Base-by-base conservation (phyloP, 2,888 invertebrate species). In the Drosophila peninsularis region DNA sequence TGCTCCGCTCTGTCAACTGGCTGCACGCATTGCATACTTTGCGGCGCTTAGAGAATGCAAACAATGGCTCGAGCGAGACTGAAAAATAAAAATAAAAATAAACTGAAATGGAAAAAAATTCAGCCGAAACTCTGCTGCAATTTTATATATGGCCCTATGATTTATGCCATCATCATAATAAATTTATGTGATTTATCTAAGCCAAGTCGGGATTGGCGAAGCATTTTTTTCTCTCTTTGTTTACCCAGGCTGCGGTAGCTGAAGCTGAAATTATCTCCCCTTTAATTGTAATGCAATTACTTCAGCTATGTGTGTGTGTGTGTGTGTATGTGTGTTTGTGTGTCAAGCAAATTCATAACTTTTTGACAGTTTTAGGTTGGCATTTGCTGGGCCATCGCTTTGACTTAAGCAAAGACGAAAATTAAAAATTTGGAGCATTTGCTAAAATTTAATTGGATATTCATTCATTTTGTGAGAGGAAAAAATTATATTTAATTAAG, bases 111-210 rank as follows among this genome's bases (percentile, higher is more conserved):
- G 39, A 24, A 44, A 21, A 56, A 45, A 32, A 17, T 57, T 42
- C 55, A 69, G 34, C 37, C 37, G 49, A 62, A 60, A 45, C 56
- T 60, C 37, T 39, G 47, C 61, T 82, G 77, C 69, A 77, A 78
- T 85, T 83, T 88, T 82, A 75, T 88, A 81, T 85, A 84, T 72
- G 62, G 45, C 42, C 39, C 34, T 80, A 74, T 87, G 90, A 91
- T 91, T 91, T 91, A 91, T 91, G 78, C 78, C 87, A 85, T 91
- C 90, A 91, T 91, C 91, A 91, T 91, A 91, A 91, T 91, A 91
- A 91, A 91, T 91, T 91, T 83, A 85, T 83, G 78, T 91, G 91
- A 91, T 91, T 91, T 91, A 91, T 91, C 77, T 81, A 65, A 81
- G 82, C 63, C 62, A 42, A 17, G 19, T 41, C 60, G 17, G 47